A percentile compares a stretch with the other conserved stretches of the same genome.
These are phyloP conservation scores for Heliconius eleuchia DNA, from an alignment of 1,140 invertebrate species.

Conservation along the genomic window DNA sequence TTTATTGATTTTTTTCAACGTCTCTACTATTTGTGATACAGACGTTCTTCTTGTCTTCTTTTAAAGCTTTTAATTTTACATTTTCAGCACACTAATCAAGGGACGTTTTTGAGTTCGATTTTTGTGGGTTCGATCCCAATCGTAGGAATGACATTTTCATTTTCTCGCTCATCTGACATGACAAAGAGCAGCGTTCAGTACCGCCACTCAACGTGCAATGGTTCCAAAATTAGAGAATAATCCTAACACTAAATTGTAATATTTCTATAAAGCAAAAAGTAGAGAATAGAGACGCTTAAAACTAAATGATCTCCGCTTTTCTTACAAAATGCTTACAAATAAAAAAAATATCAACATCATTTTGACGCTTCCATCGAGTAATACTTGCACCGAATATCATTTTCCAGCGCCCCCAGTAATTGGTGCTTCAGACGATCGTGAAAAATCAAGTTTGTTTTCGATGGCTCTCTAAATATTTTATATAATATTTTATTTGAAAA, in stretches of 20 bases:
- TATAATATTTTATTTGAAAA: conserved; percentile 3
- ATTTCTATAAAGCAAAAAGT: background rate
- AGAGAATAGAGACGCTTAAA: background rate
- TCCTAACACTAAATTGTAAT: no score
- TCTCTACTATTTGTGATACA: background rate
- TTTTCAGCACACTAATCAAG: no score
- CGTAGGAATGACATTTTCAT: no score
- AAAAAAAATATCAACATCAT: background rate
- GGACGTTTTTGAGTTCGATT: no score
- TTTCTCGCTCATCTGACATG: no score
- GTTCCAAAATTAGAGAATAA: no score
- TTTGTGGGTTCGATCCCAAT: no score
- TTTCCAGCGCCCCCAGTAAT: conserved; percentile 6
- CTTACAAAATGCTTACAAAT: background rate
- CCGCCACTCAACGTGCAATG: no score
- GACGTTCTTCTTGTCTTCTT: no score
- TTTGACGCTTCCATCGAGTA: conserved; percentile 3
- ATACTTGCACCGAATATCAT: background rate
- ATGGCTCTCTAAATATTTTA: conserved; percentile 8
- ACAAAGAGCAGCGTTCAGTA: no score
- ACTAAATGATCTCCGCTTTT: background rate
- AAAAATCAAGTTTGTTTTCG: conserved; percentile 7
- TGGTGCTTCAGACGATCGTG: conserved; percentile 7
- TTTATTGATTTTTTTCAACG: background rate
- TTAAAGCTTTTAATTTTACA: no score